These are phyloP conservation scores for Volucella inflata DNA, from an alignment of 2,888 invertebrate genomes.

Conservation along the genomic window DNA sequence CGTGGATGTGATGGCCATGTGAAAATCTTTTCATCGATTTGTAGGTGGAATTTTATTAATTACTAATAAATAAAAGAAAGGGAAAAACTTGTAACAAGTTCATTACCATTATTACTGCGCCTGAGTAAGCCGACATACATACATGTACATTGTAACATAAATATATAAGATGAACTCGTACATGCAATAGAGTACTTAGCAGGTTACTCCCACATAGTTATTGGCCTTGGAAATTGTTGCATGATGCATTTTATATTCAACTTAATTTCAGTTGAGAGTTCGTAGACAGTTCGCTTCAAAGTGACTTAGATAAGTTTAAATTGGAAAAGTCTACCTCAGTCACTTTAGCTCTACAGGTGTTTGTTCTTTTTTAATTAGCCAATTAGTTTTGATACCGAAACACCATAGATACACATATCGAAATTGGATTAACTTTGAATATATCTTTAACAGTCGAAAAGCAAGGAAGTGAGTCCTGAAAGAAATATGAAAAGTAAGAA, in stretches of 20 bases:
- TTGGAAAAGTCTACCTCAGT: no score
- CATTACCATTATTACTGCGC: constrained; percentile 59
- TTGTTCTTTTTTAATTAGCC: no score
- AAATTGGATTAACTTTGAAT: no score
- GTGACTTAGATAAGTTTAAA: no score
- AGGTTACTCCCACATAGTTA: not conserved
- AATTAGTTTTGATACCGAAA: no score
- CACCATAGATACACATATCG: no score
- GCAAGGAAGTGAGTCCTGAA: no score
- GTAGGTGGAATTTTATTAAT: constrained; percentile 53
- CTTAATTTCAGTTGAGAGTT: not conserved
- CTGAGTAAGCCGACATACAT: constrained; percentile 13
- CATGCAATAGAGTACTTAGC: not conserved
- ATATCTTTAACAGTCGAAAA: no score
- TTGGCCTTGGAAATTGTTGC: not conserved
- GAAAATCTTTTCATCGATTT: constrained; percentile 70
- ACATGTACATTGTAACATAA: no score
- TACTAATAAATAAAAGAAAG: constrained; percentile 47
- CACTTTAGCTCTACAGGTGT: no score
- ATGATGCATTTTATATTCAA: constrained; percentile 8
- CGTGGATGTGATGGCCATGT: constrained; percentile 37
- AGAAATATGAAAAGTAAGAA: no score
- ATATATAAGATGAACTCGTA: not conserved
- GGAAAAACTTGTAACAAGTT: constrained; percentile 53
- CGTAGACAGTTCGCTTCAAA: not conserved